These are phyloP conservation scores for Xiphorhynchus elegans DNA, from an alignment of 2,113 vertebrate genomes.

Conservation along the genomic window DNA sequence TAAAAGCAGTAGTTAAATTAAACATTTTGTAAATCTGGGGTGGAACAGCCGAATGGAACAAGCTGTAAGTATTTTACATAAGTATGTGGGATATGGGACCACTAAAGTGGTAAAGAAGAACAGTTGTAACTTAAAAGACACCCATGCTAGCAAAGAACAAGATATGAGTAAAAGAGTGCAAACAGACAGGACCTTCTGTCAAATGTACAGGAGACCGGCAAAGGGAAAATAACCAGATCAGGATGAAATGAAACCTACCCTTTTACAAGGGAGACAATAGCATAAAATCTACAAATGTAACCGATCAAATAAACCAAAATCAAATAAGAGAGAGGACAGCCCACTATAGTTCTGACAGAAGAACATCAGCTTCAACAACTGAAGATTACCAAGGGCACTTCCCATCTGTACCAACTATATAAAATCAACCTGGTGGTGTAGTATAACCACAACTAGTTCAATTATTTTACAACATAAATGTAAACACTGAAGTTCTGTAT, in stretches of 20 bases:
- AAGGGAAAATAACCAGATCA: neutral
- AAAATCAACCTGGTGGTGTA: neutral
- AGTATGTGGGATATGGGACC: neutral
- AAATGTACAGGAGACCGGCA: neutral
- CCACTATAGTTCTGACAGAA: neutral
- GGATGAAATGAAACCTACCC: neutral
- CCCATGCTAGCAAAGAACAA: neutral
- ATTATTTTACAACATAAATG: neutral
- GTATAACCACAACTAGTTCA: neutral
- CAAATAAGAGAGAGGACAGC: neutral
- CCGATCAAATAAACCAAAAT: neutral
- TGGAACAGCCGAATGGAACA: neutral
- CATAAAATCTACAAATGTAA: neutral
- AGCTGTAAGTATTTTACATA: neutral
- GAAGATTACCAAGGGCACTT: neutral
- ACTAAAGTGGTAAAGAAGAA: neutral
- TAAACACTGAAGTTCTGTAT: neutral
- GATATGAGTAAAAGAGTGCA: neutral
- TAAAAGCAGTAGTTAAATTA: neutral
- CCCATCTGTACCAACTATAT: neutral
- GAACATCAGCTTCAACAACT: neutral
- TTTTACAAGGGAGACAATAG: neutral
- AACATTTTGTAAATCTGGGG: neutral
- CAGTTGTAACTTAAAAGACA: neutral
- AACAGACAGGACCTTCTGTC: neutral